Base-by-base conservation (phyloP, 2,888 invertebrate genomes). In the Leptopilina syphax region DNA sequence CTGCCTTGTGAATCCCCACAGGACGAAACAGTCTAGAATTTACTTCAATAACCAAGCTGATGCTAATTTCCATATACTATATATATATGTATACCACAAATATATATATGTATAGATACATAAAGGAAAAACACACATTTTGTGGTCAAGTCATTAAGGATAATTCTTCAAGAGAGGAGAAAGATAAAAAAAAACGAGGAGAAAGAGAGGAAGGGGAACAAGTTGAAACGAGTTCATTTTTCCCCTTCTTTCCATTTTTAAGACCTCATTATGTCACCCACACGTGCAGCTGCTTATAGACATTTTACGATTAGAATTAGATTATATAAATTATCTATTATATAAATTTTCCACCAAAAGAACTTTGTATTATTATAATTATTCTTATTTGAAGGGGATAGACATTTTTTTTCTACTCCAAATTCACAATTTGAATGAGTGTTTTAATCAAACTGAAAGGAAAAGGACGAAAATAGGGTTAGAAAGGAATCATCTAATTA, bases 11-110 rank as follows among this genome's bases (percentile, higher is more conserved):
- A 73, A 73, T 54, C 13, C 70, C 70, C 54, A n/a, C 50, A 13
- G 54, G 54, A 54, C 54, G 54, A 73, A 73, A 73, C 18, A 27
- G 27, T 27, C 54, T 73, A 73, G 54, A 73, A 73, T 73, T 73
- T 73, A 54, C 54, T 50, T 27, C 54, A 73, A 73, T 73, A 73
- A 34, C 70, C 70, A 27, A 50, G 27, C 27, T 73, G 54, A 57
- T 54, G 54, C n/a, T 73, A 73, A 73, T 73, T 73, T 73, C 3
- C 34, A 44, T 18, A 8, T 18, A 44, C 18, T 18, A 18, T 44
- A 44, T 67, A 18, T 47, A 44, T 47, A 18, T 47, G n/a, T 68
- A 5, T 18, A n/a, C 18, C 18, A 18, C 18, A 18, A 18, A 18
- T 44, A 44, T 67, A 18, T 47, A 44, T 47, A 18, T 47, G n/a